Evolutionary conservation across 2,113 vertebrate species (phyloP).

Genomic region (Tragelaphus strepsiceros): DNA sequence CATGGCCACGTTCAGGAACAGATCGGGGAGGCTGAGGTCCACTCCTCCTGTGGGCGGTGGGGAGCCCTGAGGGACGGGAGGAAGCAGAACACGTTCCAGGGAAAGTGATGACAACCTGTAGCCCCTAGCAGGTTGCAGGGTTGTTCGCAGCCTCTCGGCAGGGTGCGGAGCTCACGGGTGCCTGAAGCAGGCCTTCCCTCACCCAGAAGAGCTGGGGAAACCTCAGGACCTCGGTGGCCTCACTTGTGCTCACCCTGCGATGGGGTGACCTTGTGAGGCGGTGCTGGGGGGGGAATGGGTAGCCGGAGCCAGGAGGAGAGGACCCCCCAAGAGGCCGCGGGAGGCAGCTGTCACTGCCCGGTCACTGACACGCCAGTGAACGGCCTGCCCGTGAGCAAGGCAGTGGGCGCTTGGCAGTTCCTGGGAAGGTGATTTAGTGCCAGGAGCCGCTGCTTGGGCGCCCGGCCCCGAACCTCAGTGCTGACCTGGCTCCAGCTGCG

Average conservation of each 20-base stretch:
- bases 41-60: fast-evolving
- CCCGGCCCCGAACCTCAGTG: not conserved
- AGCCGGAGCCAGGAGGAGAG: not conserved
- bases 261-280: not conserved
- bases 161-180: not conserved
- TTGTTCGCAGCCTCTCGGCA: fast-evolving
- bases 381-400: not conserved
- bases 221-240: fast-evolving
- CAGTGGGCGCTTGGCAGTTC: not conserved
- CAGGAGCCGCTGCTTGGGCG: not conserved
- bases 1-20: fast-evolving
- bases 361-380: not conserved
- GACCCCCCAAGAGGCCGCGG: not conserved
- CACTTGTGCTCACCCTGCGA: fast-evolving
- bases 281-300: not conserved
- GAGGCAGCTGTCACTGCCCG: not conserved
- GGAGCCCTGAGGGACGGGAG: not conserved
- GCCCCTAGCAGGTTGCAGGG: not conserved
- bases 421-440: not conserved
- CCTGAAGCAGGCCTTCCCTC: not conserved
- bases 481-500: not conserved
- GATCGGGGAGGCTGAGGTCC: fast-evolving
- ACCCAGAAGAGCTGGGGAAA: not conserved
- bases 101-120: fast-evolving
- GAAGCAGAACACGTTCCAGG: fast-evolving